These are phyloP conservation scores for Falco naumanni DNA, from an alignment of 2,797 vertebrate species.

Conservation along the genomic window DNA sequence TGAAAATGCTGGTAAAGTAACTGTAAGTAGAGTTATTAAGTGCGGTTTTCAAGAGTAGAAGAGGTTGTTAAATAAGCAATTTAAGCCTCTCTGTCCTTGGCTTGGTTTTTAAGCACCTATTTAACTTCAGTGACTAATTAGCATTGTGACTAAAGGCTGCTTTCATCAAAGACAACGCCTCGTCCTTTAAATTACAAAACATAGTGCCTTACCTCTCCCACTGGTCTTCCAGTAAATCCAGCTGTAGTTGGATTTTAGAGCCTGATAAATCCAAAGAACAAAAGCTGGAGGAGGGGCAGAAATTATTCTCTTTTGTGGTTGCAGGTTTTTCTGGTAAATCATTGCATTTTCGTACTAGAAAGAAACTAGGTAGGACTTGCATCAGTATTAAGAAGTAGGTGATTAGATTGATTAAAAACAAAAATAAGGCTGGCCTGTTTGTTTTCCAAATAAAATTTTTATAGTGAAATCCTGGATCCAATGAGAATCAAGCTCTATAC, in stretches of 20 bases:
- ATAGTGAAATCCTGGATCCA: neutral
- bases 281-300: neutral
- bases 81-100: constrained; percentile 2
- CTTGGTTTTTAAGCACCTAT: constrained; percentile 13
- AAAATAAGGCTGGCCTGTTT: neutral
- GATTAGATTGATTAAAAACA: neutral
- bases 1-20: neutral
- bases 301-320: neutral
- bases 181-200: neutral
- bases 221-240: neutral
- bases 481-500: neutral
- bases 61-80: constrained; percentile 9
- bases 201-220: neutral
- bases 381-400: neutral
- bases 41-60: constrained; percentile 9
- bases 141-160: neutral
- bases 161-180: constrained; percentile 11
- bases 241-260: neutral
- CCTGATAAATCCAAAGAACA: neutral
- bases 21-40: neutral
- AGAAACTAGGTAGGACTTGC: neutral
- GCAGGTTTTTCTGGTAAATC: neutral
- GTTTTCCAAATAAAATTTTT: neutral
- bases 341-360: neutral
- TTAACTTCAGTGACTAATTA: constrained; percentile 20